Conservation (phyloP, 1,140 invertebrate genomes). For the Eumeta japonica region DNA sequence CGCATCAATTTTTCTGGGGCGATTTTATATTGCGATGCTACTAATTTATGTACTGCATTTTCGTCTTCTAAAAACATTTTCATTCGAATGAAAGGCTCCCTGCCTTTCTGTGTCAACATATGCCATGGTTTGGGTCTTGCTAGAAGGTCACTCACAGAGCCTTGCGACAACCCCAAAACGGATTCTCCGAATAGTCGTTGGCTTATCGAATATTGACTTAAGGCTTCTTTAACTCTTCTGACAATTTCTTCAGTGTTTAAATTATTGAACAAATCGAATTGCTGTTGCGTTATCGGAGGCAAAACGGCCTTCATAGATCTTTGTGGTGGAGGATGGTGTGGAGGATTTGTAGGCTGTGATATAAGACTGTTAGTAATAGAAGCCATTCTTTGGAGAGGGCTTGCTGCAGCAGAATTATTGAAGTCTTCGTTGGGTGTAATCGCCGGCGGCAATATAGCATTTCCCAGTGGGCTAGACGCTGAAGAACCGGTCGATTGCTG, state of each 20-base stretch:
- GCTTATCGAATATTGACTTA: constrained; percentile 98
- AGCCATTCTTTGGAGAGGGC: constrained; percentile 94
- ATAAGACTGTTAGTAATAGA: constrained; percentile 96
- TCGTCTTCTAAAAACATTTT: constrained; percentile 97
- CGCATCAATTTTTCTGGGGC: constrained; percentile 94
- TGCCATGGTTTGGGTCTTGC: constrained; percentile 96
- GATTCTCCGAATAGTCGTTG: constrained; percentile 97
- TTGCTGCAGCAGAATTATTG: constrained; percentile 74
- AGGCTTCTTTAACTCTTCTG: constrained; percentile 94
- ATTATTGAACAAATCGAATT: constrained; percentile 98
- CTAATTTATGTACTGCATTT: constrained; percentile 93
- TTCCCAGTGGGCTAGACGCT: constrained; percentile 76
- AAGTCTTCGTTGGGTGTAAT: constrained; percentile 78
- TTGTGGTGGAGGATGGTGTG: constrained; percentile 76
- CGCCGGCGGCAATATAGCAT: constrained; percentile 78
- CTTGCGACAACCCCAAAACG: constrained; percentile 93
- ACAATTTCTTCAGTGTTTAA: constrained; percentile 99
- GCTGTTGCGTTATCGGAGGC: constrained; percentile 97
- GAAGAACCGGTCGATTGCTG: constrained; percentile 65
- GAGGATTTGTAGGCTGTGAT: constrained; percentile 82
- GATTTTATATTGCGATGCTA: constrained; percentile 96
- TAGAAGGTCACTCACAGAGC: constrained; percentile 91
- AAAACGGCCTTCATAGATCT: constrained; percentile 92
- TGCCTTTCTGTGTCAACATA: constrained; percentile 94
- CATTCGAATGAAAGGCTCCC: constrained; percentile 97